Conservation (phyloP, 2,888 invertebrate species). For the Phaedon cochleariae region DNA sequence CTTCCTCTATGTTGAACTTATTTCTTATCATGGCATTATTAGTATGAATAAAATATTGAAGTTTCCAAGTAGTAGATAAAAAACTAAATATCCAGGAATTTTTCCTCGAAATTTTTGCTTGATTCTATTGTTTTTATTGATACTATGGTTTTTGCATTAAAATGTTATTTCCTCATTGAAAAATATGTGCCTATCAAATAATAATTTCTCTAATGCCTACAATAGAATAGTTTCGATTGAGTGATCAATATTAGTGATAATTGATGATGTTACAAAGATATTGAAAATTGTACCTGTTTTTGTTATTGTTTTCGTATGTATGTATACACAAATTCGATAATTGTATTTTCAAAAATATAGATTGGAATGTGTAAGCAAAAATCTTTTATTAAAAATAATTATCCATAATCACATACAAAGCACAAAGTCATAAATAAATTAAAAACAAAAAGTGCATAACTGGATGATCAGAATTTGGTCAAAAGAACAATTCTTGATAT, state of each 20-base stretch:
- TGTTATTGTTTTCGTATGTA: slow-evolving; percentile 26
- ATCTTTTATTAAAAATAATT: neutral
- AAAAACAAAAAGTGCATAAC: neutral
- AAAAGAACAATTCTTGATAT: neutral
- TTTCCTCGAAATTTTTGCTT: too few relatives aligned
- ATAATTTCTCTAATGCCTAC: neutral
- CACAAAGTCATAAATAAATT: neutral
- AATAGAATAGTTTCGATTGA: slow-evolving; percentile 11
- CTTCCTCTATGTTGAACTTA: too few relatives aligned
- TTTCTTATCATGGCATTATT: too few relatives aligned
- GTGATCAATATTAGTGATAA: slow-evolving; percentile 8
- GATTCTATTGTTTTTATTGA: too few relatives aligned
- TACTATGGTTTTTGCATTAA: too few relatives aligned
- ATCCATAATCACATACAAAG: neutral
- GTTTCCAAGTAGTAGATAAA: too few relatives aligned
- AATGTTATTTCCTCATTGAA: too few relatives aligned
- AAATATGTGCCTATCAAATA: slow-evolving; percentile 19
- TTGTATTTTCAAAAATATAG: slow-evolving; percentile 38
- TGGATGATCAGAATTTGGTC: neutral
- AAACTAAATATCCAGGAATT: too few relatives aligned
- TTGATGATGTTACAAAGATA: slow-evolving; percentile 22
- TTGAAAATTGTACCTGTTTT: slow-evolving; percentile 37
- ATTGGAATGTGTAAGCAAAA: slow-evolving; percentile 9
- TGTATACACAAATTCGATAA: slow-evolving; percentile 33
- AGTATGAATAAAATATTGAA: too few relatives aligned